Evolutionary conservation across 2,797 vertebrate species (phyloP).

Genomic region (Danio albolineatus): DNA sequence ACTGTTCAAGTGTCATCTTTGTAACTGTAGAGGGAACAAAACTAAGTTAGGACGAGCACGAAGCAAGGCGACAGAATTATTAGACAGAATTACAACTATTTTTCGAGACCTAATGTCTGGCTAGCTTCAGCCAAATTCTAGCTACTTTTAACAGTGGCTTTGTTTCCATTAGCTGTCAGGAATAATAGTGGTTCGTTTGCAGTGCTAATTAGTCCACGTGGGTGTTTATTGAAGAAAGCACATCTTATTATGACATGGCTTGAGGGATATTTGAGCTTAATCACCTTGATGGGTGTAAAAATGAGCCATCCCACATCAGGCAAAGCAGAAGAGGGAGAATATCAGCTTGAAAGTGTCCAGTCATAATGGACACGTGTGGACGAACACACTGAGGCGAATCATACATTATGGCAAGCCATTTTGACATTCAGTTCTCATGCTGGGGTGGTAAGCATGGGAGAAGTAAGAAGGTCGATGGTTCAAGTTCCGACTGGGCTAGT

Average conservation of each 20-base stretch:
- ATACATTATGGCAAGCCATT: neutral
- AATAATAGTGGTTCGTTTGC: slow-evolving; percentile 27
- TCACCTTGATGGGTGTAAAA: neutral
- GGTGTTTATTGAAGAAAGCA: slow-evolving; percentile 19
- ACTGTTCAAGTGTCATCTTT: slow-evolving; percentile 17
- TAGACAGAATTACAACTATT: too few species aligned
- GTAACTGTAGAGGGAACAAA: neutral
- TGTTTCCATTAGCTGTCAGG: slow-evolving; percentile 24
- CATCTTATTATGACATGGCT: slow-evolving; percentile 17
- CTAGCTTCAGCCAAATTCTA: slow-evolving; percentile 13
- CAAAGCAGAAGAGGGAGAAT: slow-evolving; percentile 11
- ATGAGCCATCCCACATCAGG: slow-evolving; percentile 7
- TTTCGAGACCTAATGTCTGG: neutral
- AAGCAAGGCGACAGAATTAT: slow-evolving; percentile 16
- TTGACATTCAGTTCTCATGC: too few species aligned
- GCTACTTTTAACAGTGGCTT: slow-evolving; percentile 11
- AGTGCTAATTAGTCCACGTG: slow-evolving; percentile 34
- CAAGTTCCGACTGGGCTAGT: too few species aligned
- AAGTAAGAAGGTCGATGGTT: too few species aligned
- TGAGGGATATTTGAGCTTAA: slow-evolving; percentile 23
- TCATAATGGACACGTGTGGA: slow-evolving; percentile 11
- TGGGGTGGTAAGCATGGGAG: too few species aligned
- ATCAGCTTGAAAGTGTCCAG: neutral
- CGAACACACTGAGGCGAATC: neutral
- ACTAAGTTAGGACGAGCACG: neutral